phyloP scores from a whole-genome alignment of 2,113 vertebrate genomes.

The Melanerpes formicivorus region DNA sequence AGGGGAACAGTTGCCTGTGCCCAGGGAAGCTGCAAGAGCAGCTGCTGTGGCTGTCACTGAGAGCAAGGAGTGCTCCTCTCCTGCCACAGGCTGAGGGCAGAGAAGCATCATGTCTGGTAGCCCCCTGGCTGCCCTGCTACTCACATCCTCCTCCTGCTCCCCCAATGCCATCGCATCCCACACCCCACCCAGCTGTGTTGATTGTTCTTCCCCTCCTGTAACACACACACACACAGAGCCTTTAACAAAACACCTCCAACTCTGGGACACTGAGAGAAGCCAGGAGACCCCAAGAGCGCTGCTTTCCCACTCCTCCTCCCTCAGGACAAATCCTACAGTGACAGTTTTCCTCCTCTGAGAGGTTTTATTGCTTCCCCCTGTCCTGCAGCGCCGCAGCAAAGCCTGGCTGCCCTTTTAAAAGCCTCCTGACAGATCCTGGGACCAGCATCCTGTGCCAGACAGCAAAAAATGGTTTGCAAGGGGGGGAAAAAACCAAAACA shows the following conservation, averaged over 20 bases:
- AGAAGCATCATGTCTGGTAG: neutral
- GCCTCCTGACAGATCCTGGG: neutral
- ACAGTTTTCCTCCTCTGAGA: neutral
- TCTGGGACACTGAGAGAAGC: neutral
- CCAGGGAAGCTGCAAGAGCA: neutral
- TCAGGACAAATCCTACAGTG: neutral
- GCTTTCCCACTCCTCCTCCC: neutral
- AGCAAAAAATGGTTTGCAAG: neutral
- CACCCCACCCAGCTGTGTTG: accelerated
- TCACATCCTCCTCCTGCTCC: neutral
- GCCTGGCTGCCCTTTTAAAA: conserved; percentile 18
- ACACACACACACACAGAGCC: neutral
- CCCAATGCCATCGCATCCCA: neutral
- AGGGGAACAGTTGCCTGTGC: neutral
- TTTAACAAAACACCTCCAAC: neutral
- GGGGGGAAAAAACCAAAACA: neutral
- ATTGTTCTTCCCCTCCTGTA: neutral
- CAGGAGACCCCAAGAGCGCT: neutral
- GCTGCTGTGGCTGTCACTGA: neutral
- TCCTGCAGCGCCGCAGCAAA: neutral
- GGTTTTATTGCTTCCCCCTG: neutral
- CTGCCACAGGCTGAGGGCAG: neutral
- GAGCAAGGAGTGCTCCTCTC: neutral
- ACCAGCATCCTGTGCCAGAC: neutral
- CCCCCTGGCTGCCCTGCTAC: neutral